Conservation (phyloP, 2,797 vertebrate species). For the Helicolenus hilgendorfi region DNA sequence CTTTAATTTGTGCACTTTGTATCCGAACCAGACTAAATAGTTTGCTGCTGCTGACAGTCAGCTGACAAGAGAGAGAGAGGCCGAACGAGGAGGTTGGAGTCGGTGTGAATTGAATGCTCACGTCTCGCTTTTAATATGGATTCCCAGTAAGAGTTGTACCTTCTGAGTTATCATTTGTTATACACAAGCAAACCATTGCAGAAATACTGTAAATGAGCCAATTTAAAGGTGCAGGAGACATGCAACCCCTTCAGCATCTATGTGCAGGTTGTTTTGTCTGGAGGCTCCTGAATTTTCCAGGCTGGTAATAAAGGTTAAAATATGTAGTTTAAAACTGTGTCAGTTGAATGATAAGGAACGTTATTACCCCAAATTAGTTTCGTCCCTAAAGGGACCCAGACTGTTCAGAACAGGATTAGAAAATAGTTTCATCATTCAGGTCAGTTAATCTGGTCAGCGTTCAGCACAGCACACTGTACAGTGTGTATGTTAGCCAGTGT, state of each 20-base stretch:
- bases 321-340: background rate
- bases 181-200: background rate
- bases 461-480: background rate
- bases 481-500: background rate
- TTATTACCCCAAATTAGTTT: background rate
- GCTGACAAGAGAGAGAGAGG: background rate
- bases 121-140: background rate
- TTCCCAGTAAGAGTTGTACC: background rate
- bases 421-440: conserved; percentile 5
- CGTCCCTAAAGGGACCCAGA: background rate
- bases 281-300: background rate
- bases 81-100: background rate
- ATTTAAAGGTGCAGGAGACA: background rate
- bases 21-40: too few species aligned
- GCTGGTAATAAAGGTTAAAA: background rate
- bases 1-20: too few species aligned
- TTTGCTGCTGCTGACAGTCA: too few species aligned
- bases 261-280: background rate
- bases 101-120: background rate
- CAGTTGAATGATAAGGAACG: background rate
- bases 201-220: background rate
- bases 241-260: too few species aligned
- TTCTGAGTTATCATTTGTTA: background rate
- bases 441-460: background rate
- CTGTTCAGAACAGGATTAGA: background rate